Conservation (phyloP, 2,888 invertebrate species). For the Plagiodera versicolora region DNA sequence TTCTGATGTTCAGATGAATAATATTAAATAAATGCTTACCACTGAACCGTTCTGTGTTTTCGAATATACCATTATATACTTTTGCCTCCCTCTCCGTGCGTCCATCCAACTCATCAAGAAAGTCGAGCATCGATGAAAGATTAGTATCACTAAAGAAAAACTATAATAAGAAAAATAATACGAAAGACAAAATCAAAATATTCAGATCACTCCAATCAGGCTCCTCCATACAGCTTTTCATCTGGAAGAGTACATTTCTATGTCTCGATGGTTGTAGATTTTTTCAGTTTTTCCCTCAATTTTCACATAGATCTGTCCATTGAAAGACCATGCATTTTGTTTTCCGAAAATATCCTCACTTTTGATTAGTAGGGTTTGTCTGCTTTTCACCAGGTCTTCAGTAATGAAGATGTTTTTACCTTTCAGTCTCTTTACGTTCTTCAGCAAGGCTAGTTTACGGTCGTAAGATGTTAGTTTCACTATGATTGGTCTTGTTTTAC, state of each 20-base stretch:
- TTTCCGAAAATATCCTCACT: slow-evolving; percentile 4
- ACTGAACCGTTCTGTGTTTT: slow-evolving; percentile 4
- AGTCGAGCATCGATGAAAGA: not conserved
- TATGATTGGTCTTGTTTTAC: slow-evolving; percentile 5
- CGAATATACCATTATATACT: slow-evolving; percentile 5
- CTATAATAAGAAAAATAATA: not conserved
- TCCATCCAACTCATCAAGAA: slow-evolving; percentile 1
- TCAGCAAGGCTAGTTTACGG: not conserved
- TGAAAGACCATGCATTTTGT: slow-evolving; percentile 6
- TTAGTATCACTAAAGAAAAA: not conserved
- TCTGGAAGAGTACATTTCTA: slow-evolving; percentile 1
- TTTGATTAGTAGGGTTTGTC: slow-evolving; percentile 1
- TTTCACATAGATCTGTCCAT: not conserved
- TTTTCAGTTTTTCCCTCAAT: slow-evolving; percentile 1
- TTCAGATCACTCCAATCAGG: slow-evolving; percentile 3
- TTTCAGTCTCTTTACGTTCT: slow-evolving; percentile 1
- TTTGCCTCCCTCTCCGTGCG: slow-evolving; percentile 2
- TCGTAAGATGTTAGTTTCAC: not conserved
- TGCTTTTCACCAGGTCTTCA: not conserved
- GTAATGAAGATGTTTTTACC: slow-evolving; percentile 2
- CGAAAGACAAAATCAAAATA: slow-evolving; percentile 1
- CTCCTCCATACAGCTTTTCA: slow-evolving; percentile 6
- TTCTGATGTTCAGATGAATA: slow-evolving; percentile 3
- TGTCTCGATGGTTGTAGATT: slow-evolving; percentile 2
- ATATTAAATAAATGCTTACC: slow-evolving; percentile 1